Evolutionary conservation across 64 coral and sea anemone species (phyloP), one percentile per base, ranked within the genome.

Genomic region (Actinia equina): DNA sequence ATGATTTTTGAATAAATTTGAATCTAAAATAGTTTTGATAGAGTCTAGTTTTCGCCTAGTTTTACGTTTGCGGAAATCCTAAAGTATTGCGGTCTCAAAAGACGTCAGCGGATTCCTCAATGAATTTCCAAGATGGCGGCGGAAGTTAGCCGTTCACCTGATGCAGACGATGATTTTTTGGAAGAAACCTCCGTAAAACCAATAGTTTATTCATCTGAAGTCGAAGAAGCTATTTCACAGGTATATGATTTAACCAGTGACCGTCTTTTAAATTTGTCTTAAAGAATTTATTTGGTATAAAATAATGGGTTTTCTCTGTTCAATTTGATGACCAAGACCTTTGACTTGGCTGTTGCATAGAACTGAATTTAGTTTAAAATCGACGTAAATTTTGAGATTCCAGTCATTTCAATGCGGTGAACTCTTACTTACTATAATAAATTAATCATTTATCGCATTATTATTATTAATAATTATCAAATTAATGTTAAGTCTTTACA

Each of bases 171-270:
- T 15, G 92, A 98, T 89, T 92, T 98, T 80, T 27, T 96, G 37
- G 94, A 96, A 82, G 94, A 96, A 90, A 93, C 61, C 52, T 53
- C 49, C 11, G 63, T 82, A 16, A 94, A 98, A 77, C 95, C 92
- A 20, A 98, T 98, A 58, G 88, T 94, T 58, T 98, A 98, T 87
- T 92, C 95, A 14, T 51, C 90, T 53, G 95, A 98, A 88, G 95
- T 98, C 17, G 95, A 98, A 89, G 87, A 98, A 59, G 95, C 95
- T n/a, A 98, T 98, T 80, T 94, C 89, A 54, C 89, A 98, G 85
- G 95, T 98, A 91, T 78, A 10, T 77, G 41, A 37, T 12, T 71
- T 41, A 41, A 41, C 69, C 26, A 26, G 3, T 71, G 7, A 71
- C 22, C 22, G 25, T 14, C 26, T 26, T 71, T 71, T 12, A 27